Evolutionary conservation across 2,888 invertebrate species (phyloP), one percentile per base, ranked within the genome.

Genomic region (Standfussiana lucernea): DNA sequence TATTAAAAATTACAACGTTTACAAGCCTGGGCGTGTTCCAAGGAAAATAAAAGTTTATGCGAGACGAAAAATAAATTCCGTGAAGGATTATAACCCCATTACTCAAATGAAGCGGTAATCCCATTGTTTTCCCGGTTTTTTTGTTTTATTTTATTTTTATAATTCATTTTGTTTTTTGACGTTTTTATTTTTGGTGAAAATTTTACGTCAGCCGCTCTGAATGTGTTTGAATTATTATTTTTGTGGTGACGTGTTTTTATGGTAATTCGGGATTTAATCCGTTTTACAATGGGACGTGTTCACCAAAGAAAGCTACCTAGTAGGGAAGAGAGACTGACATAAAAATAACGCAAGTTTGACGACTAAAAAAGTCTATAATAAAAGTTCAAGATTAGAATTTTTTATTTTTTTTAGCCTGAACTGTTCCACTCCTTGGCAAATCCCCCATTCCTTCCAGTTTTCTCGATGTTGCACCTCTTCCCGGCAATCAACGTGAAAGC

Each of bases 31-130:
- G 82, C 86, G 72, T 79, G 61, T 82, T 85, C 72, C 79, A 78
- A 78, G 77, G 81, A 32, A 79, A 88, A 88, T 85, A 88, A 88
- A 88, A 88, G 76, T 87, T 87, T 86, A 84, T 82, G 79, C 76
- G 77, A 82, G 88, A 82, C 74, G 77, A 67, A 67, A 85, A 77
- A 85, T 83, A 81, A 88, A 87, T 86, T 79, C 68, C 37, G 73
- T 75, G 70, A 88, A 86, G 88, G 88, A 88, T 88, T 88, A 88
- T 84, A 88, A 88, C 86, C 83, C 88, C 88, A 88, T 88, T 88
- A 88, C 86, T 88, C 88, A 88, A 88, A 88, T 86, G 88, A 88
- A 88, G 83, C 69, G 62, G 78, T 87, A 86, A 88, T 82, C 83
- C 83, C 77, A 77, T 86, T 86, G 79, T 84, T 79, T 64, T 82